Percentiles rank a stretch among this genome's conserved stretches.
Evolutionary conservation across 1,140 invertebrate species (phyloP).

Genomic region (Bicyclus anynana): DNA sequence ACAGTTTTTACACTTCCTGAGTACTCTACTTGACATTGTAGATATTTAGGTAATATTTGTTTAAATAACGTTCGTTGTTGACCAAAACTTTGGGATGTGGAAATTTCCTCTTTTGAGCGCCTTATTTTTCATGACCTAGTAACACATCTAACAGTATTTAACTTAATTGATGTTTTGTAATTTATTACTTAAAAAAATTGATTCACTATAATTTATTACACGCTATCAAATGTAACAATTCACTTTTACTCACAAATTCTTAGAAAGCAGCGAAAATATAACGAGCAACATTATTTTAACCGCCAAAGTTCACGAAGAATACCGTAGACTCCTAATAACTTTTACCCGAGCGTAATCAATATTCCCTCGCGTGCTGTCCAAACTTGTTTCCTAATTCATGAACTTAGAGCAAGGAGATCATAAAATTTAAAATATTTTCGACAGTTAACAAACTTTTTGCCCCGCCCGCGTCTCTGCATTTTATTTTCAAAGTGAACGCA

Average conservation of each 20-base stretch:
- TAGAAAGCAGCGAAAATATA: not conserved
- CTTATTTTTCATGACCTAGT: too few species aligned
- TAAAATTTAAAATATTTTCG: conserved; percentile 25
- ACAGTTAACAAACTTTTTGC: not conserved
- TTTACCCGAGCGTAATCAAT: conserved; percentile 25
- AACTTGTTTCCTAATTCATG: conserved; percentile 29
- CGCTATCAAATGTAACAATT: too few species aligned
- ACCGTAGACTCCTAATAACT: conserved; percentile 14
- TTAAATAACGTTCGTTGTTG: too few species aligned
- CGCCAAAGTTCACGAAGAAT: conserved; percentile 11
- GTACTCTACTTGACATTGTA: too few species aligned
- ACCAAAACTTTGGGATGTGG: too few species aligned
- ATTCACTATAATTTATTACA: too few species aligned
- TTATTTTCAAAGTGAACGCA: conserved; percentile 32
- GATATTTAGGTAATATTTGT: too few species aligned
- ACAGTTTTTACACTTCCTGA: too few species aligned
- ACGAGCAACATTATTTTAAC: conserved; percentile 18
- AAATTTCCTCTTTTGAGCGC: too few species aligned
- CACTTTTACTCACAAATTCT: not conserved
- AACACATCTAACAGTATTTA: too few species aligned
- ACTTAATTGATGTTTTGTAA: too few species aligned
- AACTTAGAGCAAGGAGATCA: conserved; percentile 21
- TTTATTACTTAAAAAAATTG: too few species aligned
- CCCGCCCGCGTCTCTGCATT: conserved; percentile 19
- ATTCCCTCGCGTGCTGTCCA: conserved; percentile 26